Evolutionary conservation across 2,888 invertebrate genomes (phyloP).

Genomic region (Tetragonula carbonaria): DNA sequence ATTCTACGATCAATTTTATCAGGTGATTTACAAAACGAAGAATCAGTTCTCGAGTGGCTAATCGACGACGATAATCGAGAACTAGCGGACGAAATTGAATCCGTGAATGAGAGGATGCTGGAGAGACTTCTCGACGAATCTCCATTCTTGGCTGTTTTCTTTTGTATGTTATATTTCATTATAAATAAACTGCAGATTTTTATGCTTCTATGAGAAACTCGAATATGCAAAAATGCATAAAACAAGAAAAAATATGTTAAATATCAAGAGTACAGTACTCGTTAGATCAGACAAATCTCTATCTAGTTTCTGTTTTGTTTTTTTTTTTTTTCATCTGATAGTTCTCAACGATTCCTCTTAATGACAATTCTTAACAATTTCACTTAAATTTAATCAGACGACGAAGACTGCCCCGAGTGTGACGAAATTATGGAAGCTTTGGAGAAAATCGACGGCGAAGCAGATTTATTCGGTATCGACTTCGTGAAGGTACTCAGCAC

Average conservation of each 20-base stretch:
- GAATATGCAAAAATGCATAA: no score
- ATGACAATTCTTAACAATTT: background rate
- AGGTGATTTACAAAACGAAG: slow-evolving; percentile 96
- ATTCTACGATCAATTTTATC: background rate
- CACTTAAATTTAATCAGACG: slow-evolving; percentile 86
- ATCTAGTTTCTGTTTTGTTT: no score
- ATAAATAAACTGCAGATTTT: no score
- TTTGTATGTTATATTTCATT: slow-evolving; percentile 86
- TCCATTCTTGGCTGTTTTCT: slow-evolving; percentile 95
- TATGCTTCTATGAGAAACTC: no score
- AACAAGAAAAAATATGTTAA: no score
- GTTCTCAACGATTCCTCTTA: background rate
- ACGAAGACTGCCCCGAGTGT: slow-evolving; percentile 96
- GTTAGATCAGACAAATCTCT: no score
- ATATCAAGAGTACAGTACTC: no score
- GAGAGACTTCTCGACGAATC: slow-evolving; percentile 93
- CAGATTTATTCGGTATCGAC: slow-evolving; percentile 96
- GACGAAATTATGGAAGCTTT: slow-evolving; percentile 95
- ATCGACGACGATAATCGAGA: slow-evolving; percentile 97
- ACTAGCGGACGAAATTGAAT: slow-evolving; percentile 96
- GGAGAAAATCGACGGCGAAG: slow-evolving; percentile 98
- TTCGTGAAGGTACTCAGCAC: slow-evolving; percentile 95
- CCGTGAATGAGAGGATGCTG: slow-evolving; percentile 95
- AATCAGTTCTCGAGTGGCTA: slow-evolving; percentile 96
- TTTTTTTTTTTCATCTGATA: background rate